Percentiles rank a stretch among this genome's conserved stretches.
Conservation (phyloP, 2,113 vertebrate genomes). For the Cebus imitator region DNA sequence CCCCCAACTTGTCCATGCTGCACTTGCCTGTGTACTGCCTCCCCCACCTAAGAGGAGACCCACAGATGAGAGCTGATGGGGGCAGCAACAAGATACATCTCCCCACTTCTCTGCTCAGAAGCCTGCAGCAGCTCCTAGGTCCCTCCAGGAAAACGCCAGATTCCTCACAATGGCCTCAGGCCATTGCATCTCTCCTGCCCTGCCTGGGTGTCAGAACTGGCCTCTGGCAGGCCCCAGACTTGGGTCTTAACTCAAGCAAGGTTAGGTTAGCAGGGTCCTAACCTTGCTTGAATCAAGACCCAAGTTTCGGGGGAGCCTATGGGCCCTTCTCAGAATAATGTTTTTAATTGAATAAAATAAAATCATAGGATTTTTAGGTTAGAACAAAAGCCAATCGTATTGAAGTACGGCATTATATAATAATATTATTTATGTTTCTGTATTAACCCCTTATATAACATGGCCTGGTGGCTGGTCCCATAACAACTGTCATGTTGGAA, state of each 20-base stretch:
- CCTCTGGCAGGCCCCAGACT: background rate
- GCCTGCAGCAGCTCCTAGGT: background rate
- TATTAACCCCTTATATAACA: background rate
- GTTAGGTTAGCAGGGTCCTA: background rate
- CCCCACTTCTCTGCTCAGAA: background rate
- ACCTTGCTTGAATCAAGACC: background rate
- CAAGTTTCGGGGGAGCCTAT: background rate
- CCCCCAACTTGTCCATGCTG: background rate
- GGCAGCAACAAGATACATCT: fast-evolving
- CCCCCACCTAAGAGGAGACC: background rate
- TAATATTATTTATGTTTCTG: background rate
- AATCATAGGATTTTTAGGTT: background rate
- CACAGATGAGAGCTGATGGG: background rate
- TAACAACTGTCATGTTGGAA: background rate
- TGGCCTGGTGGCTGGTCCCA: background rate
- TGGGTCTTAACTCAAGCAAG: background rate
- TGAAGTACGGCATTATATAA: conserved; percentile 17
- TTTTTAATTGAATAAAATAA: background rate
- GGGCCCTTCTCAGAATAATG: background rate
- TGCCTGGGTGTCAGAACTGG: background rate
- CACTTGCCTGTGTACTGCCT: background rate
- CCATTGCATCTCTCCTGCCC: background rate
- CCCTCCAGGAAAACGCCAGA: background rate
- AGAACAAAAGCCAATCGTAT: background rate
- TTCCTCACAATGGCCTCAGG: background rate